Evolutionary conservation across 1,140 invertebrate species (phyloP).

Genomic region (Aphidius ervi): DNA sequence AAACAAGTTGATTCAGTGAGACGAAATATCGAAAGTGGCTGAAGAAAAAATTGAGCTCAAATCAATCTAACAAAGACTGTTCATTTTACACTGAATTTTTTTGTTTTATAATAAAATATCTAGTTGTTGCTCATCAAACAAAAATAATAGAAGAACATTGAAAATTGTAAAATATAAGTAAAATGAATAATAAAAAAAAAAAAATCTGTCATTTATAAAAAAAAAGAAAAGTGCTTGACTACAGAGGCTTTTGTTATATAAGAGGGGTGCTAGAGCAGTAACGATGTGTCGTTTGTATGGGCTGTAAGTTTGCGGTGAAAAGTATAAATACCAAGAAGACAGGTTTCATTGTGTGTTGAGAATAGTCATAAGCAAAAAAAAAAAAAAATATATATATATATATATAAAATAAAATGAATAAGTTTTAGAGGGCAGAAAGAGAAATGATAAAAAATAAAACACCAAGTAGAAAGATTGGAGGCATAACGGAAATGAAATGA

Average conservation of each 20-base stretch:
- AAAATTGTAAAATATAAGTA: neutral
- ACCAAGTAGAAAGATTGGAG: constrained; percentile 1
- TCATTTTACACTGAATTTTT: too few relatives aligned
- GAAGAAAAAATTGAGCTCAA: too few relatives aligned
- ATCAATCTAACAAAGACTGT: too few relatives aligned
- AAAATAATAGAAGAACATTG: too few relatives aligned
- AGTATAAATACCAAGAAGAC: neutral
- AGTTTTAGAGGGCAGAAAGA: neutral
- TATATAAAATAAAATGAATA: neutral
- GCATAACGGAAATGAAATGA: constrained; percentile 3
- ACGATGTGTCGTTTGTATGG: constrained; percentile 23
- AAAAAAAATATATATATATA: too few relatives aligned
- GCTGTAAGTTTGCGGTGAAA: constrained; percentile 1
- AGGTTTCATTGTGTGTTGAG: too few relatives aligned
- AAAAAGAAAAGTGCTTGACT: constrained; percentile 13
- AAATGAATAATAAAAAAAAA: neutral
- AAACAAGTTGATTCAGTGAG: too few relatives aligned
- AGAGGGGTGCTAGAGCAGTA: constrained; percentile 9
- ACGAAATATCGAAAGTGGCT: too few relatives aligned
- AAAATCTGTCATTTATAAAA: constrained; percentile 23
- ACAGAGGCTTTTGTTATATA: neutral
- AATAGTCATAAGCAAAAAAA: too few relatives aligned
- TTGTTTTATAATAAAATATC: too few relatives aligned
- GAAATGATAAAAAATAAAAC: constrained; percentile 7
- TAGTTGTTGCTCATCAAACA: too few relatives aligned